Conservation (phyloP, 2,797 vertebrate species). For the Notamacropus eugenii region DNA sequence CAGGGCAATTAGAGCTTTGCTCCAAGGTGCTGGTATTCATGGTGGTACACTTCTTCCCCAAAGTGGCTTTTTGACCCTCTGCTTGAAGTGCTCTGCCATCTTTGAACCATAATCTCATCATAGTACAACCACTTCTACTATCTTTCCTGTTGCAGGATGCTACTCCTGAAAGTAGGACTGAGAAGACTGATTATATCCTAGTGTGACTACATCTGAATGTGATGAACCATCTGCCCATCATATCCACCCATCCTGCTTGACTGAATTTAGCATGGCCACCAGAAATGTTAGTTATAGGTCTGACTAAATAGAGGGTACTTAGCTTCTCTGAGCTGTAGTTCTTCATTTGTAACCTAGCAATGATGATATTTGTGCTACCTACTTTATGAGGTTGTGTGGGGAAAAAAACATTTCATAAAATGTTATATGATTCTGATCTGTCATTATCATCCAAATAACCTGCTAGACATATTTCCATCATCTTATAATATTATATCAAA, state of each 20-base stretch:
- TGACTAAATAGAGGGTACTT: background rate
- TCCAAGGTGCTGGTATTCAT: background rate
- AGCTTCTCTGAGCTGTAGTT: background rate
- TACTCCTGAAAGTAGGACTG: background rate
- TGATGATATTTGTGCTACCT: background rate
- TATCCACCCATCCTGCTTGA: background rate
- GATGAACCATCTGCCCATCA: background rate
- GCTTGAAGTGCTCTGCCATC: background rate
- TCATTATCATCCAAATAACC: background rate
- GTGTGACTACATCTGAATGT: background rate
- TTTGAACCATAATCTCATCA: background rate
- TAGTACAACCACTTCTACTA: background rate
- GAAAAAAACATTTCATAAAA: background rate
- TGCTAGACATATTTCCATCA: background rate
- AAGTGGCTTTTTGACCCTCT: background rate
- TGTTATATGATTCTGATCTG: background rate
- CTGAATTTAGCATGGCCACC: background rate
- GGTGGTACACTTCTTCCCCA: background rate
- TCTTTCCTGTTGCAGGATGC: background rate
- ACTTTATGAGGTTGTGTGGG: background rate
- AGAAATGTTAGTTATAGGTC: background rate
- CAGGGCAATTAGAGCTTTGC: background rate
- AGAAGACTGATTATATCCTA: background rate
- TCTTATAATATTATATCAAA: background rate
- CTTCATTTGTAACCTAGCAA: background rate